Evolutionary conservation across 2,797 vertebrate species (phyloP).

Genomic region (Platalea minor): DNA sequence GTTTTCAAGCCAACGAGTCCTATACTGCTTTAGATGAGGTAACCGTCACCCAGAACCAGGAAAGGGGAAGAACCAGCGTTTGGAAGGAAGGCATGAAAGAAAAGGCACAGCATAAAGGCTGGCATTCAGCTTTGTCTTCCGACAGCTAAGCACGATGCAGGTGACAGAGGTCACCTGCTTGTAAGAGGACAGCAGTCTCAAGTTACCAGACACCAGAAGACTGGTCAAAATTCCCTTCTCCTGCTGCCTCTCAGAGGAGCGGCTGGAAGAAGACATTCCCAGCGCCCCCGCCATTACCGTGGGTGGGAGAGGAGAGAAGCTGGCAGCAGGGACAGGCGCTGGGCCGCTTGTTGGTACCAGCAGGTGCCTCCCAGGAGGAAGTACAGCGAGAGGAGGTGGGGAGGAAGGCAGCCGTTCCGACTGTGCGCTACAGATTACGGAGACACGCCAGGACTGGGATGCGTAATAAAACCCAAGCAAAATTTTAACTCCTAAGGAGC

Average conservation of each 20-base stretch:
- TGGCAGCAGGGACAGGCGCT: background rate
- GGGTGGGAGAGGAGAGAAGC: background rate
- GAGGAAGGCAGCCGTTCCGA: background rate
- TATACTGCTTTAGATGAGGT: background rate
- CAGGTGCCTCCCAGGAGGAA: constrained; percentile 32
- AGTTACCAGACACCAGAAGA: background rate
- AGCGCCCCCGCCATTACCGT: background rate
- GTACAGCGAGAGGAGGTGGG: background rate
- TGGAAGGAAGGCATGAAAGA: background rate
- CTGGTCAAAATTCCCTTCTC: background rate
- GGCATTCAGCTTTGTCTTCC: constrained; percentile 34
- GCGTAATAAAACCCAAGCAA: background rate
- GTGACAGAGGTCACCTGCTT: constrained; percentile 20
- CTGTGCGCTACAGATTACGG: background rate
- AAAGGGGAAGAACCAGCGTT: background rate
- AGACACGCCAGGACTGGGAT: background rate
- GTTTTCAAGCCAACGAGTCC: background rate
- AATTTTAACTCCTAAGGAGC: constrained; percentile 13
- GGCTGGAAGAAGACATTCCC: background rate
- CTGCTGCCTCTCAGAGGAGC: background rate
- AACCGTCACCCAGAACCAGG: background rate
- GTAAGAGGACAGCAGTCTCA: background rate
- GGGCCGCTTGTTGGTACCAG: background rate
- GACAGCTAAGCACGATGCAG: background rate
- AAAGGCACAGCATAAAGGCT: background rate